A percentile compares a stretch with the other conserved stretches of the same genome.
Evolutionary conservation across 2,797 vertebrate species (phyloP).

Genomic region (Lagocephalus sceleratus): DNA sequence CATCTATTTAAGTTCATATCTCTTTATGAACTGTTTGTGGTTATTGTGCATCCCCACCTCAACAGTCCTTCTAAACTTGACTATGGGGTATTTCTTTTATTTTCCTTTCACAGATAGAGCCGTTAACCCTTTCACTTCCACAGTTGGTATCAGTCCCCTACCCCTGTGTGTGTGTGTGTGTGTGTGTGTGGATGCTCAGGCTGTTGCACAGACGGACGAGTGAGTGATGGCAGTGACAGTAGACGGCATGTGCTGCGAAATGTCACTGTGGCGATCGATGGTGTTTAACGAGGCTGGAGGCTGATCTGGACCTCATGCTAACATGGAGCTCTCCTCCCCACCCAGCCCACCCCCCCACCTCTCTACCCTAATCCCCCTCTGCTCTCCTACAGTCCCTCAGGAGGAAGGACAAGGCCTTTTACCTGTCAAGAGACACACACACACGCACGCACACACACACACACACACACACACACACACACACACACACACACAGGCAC

Average conservation of each 20-base stretch:
- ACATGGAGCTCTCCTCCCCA: conserved; percentile 56
- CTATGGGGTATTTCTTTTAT: not conserved
- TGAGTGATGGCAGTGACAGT: conserved; percentile 74
- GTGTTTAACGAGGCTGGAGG: conserved; percentile 78
- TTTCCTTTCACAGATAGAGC: conserved; percentile 8
- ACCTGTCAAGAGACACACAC: conserved; percentile 58
- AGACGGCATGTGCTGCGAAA: conserved; percentile 74
- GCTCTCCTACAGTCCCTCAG: conserved; percentile 47
- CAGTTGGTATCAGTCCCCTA: conserved; percentile 59
- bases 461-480: not conserved
- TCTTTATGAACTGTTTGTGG: not conserved
- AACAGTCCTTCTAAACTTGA: conserved; percentile 9
- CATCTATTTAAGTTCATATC: too few relatives aligned
- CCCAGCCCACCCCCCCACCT: conserved; percentile 22
- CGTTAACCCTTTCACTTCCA: conserved; percentile 49
- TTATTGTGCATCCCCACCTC: not conserved
- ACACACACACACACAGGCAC: conserved; percentile 3
- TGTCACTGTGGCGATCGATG: conserved; percentile 79
- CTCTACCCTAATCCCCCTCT: conserved; percentile 60
- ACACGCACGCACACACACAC: conserved; percentile 1
- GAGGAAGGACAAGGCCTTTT: conserved; percentile 50
- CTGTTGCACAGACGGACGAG: conserved; percentile 36
- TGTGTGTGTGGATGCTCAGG: conserved; percentile 34
- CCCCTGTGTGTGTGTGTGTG: conserved; percentile 13
- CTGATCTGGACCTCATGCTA: conserved; percentile 77